Percentiles rank a stretch among this genome's conserved stretches.
These are phyloP conservation scores for Bos indicus DNA, from an alignment of 2,113 vertebrate species.

Conservation along the genomic window DNA sequence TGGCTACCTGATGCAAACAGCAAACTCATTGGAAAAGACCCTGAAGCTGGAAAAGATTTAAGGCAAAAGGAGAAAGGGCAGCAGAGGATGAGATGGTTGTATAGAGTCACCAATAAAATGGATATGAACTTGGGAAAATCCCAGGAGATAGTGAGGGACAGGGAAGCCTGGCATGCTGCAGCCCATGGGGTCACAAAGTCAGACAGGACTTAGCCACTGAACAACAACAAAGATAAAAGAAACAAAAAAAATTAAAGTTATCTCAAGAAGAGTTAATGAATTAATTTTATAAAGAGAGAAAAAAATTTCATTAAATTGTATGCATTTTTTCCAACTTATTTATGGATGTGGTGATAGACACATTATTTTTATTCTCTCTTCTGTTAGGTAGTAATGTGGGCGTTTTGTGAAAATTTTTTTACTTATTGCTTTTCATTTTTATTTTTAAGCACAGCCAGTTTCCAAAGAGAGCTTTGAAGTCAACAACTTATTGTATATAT, in stretches of 20 bases:
- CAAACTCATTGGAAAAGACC: neutral
- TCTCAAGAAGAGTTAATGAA: neutral
- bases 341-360: neutral
- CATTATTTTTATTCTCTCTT: conserved; percentile 18
- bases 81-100: neutral
- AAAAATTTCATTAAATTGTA: neutral
- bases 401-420: neutral
- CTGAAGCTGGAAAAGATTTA: neutral
- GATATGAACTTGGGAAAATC: neutral
- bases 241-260: neutral
- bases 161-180: neutral
- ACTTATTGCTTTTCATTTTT: neutral
- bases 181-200: neutral
- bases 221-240: neutral
- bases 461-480: neutral
- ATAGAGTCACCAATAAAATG: rapidly evolving
- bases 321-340: neutral
- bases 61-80: neutral
- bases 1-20: neutral
- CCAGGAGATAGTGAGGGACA: neutral
- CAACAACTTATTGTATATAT: neutral
- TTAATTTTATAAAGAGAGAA: neutral
- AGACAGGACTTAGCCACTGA: neutral
- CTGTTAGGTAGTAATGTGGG: neutral
- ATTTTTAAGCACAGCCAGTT: neutral